A percentile compares a stretch with the other conserved stretches of the same genome.
Evolutionary conservation across 2,797 vertebrate genomes (phyloP).

Genomic region (Champsocephalus esox): DNA sequence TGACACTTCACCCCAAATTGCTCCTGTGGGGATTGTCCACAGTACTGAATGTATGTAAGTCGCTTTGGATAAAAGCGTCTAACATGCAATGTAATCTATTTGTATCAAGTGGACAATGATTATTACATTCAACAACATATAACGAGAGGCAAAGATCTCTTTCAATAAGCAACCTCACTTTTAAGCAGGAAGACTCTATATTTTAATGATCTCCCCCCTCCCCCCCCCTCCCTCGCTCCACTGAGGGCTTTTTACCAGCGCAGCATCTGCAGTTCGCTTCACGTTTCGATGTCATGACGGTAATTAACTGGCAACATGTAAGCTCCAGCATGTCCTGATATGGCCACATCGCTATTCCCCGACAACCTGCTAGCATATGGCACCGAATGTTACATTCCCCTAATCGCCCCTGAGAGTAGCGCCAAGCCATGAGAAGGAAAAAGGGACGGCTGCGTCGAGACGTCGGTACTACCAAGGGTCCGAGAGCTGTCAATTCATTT

Average conservation of each 20-base stretch:
- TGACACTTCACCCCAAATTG: no score
- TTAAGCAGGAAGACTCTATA: conserved; percentile 21
- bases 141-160: conserved; percentile 21
- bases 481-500: conserved; percentile 58
- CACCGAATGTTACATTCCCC: conserved; percentile 83
- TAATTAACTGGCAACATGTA: conserved; percentile 87
- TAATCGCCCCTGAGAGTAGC: conserved; percentile 84
- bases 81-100: background rate
- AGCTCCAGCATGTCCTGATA: conserved; percentile 78
- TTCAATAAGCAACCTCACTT: conserved; percentile 15
- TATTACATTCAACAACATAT: background rate
- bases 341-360: conserved; percentile 79
- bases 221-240: conserved; percentile 18
- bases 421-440: conserved; percentile 58
- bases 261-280: conserved; percentile 72
- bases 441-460: conserved; percentile 51
- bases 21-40: no score
- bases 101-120: background rate
- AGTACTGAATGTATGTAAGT: no score
- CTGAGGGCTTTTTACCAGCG: conserved; percentile 63
- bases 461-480: conserved; percentile 22
- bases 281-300: conserved; percentile 79
- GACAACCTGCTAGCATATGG: conserved; percentile 87
- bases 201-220: conserved; percentile 53
- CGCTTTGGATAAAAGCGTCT: no score